phyloP scores from a whole-genome alignment of 64 coral and sea anemone species.

The Catalaphyllia jardinei region DNA sequence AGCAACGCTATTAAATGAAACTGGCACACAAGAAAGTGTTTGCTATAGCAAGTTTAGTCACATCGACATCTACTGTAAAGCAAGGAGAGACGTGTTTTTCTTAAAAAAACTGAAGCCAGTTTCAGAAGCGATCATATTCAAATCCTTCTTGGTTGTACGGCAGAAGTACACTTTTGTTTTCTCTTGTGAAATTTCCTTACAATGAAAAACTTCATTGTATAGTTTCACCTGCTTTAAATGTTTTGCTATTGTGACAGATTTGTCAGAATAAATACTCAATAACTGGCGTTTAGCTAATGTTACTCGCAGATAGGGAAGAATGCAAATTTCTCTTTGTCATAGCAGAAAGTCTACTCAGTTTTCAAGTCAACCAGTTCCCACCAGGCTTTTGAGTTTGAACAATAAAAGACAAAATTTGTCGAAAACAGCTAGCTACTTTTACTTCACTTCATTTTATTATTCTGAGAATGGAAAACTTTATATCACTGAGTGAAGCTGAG shows the following conservation, averaged over 20 bases:
- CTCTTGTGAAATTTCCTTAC: not conserved
- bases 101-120: not conserved
- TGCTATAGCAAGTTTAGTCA: not conserved
- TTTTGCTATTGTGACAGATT: conserved; percentile 5
- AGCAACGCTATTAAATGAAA: not conserved
- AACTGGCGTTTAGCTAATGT: conserved; percentile 4
- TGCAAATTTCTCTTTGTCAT: conserved; percentile 18
- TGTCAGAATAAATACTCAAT: conserved; percentile 18
- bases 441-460: not conserved
- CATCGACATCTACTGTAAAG: not conserved
- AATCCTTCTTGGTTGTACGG: not conserved
- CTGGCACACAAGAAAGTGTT: not conserved
- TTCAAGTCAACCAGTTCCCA: not conserved
- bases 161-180: conserved; percentile 8
- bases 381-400: not conserved
- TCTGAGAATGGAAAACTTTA: too few species aligned
- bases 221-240: conserved; percentile 31
- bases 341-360: not conserved
- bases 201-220: conserved; percentile 6
- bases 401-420: not conserved
- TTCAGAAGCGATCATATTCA: not conserved
- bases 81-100: not conserved
- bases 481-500: too few species aligned
- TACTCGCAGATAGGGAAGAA: not conserved
- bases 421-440: not conserved